Conservation (phyloP, 2,888 invertebrate species). For the Leptinotarsa tumamoca region DNA sequence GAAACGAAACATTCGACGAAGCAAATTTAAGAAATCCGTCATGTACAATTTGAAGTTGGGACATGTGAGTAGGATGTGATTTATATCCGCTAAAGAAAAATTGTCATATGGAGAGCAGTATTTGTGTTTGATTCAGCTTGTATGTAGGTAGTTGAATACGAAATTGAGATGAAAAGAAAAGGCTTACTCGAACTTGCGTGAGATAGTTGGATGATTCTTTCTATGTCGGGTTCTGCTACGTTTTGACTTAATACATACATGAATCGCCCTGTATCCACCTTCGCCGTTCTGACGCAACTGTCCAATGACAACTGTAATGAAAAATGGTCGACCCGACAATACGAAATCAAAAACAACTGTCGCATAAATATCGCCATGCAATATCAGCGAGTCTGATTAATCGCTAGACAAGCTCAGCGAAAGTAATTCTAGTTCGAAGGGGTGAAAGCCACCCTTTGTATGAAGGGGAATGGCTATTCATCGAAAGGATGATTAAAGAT, state of each 20-base stretch:
- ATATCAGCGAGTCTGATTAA: slow-evolving; percentile 25
- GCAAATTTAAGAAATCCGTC: too few species aligned
- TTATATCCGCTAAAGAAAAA: too few species aligned
- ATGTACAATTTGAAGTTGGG: too few species aligned
- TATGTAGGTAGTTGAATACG: too few species aligned
- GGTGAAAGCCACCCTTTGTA: slow-evolving; percentile 38
- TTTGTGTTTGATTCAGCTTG: too few species aligned
- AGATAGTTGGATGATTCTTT: not conserved
- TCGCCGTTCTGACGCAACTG: not conserved
- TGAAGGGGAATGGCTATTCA: slow-evolving; percentile 36
- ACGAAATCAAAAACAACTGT: slow-evolving; percentile 17
- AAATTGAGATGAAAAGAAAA: too few species aligned
- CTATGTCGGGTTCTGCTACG: too few species aligned
- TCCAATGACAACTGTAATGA: slow-evolving; percentile 10
- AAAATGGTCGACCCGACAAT: slow-evolving; percentile 4
- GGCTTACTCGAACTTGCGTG: not conserved
- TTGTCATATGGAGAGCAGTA: too few species aligned
- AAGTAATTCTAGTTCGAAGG: slow-evolving; percentile 33
- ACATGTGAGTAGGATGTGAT: too few species aligned
- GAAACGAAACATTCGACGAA: too few species aligned
- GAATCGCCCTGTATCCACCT: not conserved
- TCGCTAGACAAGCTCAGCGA: slow-evolving; percentile 38
- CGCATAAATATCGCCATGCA: slow-evolving; percentile 11
- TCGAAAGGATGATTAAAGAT: slow-evolving; percentile 50
- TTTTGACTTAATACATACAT: not conserved